These are phyloP conservation scores for Trachymyrmex septentrionalis DNA, from an alignment of 1,140 invertebrate genomes.

Conservation along the genomic window DNA sequence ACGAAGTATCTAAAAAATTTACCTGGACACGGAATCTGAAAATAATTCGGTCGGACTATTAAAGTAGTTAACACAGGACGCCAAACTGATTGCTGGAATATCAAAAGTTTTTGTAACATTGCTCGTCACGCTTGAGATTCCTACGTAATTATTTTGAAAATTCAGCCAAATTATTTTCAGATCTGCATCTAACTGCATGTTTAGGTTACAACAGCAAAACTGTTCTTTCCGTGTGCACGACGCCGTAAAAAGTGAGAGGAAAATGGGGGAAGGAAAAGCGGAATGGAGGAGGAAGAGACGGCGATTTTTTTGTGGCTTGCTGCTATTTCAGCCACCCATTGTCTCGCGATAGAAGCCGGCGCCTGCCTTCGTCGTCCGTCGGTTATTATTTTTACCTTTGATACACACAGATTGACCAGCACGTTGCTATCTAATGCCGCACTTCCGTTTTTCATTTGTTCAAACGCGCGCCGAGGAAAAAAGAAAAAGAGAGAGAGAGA, in stretches of 20 bases:
- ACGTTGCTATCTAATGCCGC: slow-evolving; percentile 39
- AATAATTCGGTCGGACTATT: too few species aligned
- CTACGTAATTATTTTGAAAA: too few species aligned
- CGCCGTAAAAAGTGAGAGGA: neutral
- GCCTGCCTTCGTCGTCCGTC: slow-evolving; percentile 48
- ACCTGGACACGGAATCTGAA: too few species aligned
- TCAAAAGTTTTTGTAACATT: too few species aligned
- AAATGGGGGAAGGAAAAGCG: neutral
- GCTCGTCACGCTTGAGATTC: too few species aligned
- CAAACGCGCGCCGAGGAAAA: slow-evolving; percentile 30
- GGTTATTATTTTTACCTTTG: slow-evolving; percentile 73
- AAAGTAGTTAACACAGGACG: too few species aligned
- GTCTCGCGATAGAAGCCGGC: slow-evolving; percentile 52
- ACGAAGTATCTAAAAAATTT: too few species aligned
- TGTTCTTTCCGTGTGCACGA: neutral
- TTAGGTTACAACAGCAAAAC: too few species aligned
- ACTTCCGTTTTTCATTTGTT: slow-evolving; percentile 26
- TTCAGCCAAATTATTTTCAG: too few species aligned
- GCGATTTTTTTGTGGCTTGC: slow-evolving; percentile 65
- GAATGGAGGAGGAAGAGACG: slow-evolving; percentile 56
- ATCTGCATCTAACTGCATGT: too few species aligned
- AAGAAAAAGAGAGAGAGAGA: neutral
- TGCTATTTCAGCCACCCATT: slow-evolving; percentile 67
- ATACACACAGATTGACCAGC: slow-evolving; percentile 68
- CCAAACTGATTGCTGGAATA: too few species aligned